Evolutionary conservation across 2,888 invertebrate species (phyloP).

Genomic region (Drosophila sordidula): DNA sequence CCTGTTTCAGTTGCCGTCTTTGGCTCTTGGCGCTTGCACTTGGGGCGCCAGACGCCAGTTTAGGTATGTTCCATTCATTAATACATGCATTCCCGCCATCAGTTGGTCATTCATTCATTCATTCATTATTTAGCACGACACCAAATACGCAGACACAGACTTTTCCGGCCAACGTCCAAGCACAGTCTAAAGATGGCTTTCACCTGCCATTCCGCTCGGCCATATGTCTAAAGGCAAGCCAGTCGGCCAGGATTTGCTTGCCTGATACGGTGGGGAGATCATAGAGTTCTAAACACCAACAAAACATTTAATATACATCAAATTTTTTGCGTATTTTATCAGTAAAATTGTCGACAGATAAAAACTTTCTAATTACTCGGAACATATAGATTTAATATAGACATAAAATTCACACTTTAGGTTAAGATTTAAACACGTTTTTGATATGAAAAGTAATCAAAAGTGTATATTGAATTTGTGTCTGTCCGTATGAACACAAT

Average conservation of each 20-base stretch:
- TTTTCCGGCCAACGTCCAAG: slow-evolving; percentile 32
- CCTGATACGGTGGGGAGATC: slow-evolving; percentile 9
- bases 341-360: too few species aligned
- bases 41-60: slow-evolving; percentile 36
- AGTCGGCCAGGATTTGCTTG: slow-evolving; percentile 9
- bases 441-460: too few species aligned
- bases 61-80: slow-evolving; percentile 52
- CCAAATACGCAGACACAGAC: slow-evolving; percentile 39
- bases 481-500: too few species aligned
- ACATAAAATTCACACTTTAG: too few species aligned
- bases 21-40: slow-evolving; percentile 15
- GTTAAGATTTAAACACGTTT: too few species aligned
- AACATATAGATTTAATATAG: too few species aligned
- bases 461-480: too few species aligned
- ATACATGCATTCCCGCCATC: slow-evolving; percentile 44
- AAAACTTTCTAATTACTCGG: too few species aligned
- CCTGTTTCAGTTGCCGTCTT: slow-evolving; percentile 24
- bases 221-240: slow-evolving; percentile 13
- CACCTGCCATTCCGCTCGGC: neutral
- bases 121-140: slow-evolving; percentile 67
- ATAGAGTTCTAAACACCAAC: neutral
- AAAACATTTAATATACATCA: too few species aligned
- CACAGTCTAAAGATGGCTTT: slow-evolving; percentile 41
- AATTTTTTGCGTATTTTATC: too few species aligned
- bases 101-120: slow-evolving; percentile 57